Conservation (phyloP, 64 coral and sea anemone genomes). For the Platygyra sinensis region DNA sequence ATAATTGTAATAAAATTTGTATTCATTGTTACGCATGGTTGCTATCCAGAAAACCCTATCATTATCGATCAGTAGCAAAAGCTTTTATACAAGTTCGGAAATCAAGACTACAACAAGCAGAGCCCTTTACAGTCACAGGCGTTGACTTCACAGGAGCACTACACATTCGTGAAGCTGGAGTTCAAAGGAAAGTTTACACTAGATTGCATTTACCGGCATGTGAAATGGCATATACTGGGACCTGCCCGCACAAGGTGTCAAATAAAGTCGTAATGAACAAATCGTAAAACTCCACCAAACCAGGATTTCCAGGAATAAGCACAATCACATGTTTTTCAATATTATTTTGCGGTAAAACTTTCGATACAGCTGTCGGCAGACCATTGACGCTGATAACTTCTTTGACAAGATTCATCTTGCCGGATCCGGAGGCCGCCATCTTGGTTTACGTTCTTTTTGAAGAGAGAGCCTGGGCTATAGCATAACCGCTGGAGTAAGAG, state of each 20-base stretch:
- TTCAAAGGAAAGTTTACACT: background rate
- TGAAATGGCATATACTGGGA: conserved; percentile 84
- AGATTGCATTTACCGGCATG: conserved; percentile 75
- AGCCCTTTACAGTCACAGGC: too few relatives aligned
- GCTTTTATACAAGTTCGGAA: background rate
- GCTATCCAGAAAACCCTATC: background rate
- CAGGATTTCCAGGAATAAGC: conserved; percentile 96
- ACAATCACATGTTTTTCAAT: conserved; percentile 55
- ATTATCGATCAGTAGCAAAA: background rate
- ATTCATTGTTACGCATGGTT: background rate
- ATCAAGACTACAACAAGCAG: too few relatives aligned
- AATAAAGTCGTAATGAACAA: conserved; percentile 74
- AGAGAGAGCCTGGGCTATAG: background rate
- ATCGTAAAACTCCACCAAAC: conserved; percentile 93
- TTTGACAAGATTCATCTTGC: conserved; percentile 4
- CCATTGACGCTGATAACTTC: conserved; percentile 61
- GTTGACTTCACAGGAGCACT: too few relatives aligned
- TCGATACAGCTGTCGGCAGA: conserved; percentile 79
- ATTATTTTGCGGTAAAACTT: conserved; percentile 41
- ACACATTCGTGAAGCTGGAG: too few relatives aligned
- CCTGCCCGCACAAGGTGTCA: conserved; percentile 25
- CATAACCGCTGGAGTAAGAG: background rate
- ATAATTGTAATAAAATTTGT: background rate
- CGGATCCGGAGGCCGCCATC: conserved; percentile 1
- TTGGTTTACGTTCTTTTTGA: background rate